Conservation (phyloP, 1,140 invertebrate species). For the Pantala flavescens region DNA sequence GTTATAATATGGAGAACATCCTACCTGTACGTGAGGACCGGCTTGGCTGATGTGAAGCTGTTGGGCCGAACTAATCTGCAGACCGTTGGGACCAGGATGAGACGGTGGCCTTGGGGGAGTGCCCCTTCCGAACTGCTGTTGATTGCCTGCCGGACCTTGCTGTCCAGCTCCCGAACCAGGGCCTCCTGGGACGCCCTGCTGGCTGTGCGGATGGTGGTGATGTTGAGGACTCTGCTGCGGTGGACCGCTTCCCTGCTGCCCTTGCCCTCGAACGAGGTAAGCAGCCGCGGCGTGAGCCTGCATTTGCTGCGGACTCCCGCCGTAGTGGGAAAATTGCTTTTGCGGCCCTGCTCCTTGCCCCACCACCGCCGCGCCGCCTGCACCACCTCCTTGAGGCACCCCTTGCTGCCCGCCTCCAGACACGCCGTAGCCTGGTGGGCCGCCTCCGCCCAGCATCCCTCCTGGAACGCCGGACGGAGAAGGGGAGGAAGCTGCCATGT, state of each 20-base stretch:
- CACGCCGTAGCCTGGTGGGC: neutral
- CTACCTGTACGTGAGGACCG: neutral
- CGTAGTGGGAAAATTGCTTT: neutral
- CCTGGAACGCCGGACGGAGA: neutral
- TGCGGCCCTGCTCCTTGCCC: neutral
- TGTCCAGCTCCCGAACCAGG: neutral
- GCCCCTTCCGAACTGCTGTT: neutral
- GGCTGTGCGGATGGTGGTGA: neutral
- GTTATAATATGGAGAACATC: neutral
- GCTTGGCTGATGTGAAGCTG: constrained; percentile 3
- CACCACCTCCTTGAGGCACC: neutral
- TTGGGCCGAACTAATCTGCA: neutral
- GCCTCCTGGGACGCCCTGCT: neutral
- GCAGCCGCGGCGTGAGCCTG: neutral
- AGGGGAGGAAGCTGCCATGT: constrained; percentile 28
- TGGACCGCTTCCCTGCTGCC: neutral
- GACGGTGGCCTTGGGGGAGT: neutral
- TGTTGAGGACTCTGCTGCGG: neutral
- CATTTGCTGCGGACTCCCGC: neutral
- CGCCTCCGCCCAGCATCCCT: neutral
- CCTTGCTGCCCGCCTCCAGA: neutral
- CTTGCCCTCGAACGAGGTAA: neutral
- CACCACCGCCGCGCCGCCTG: neutral
- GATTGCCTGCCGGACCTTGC: neutral
- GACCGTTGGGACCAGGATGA: neutral